A percentile compares a stretch with the other conserved stretches of the same genome.
These are phyloP conservation scores for Pseudopipra pipra DNA, from an alignment of 2,113 vertebrate species.

Conservation along the genomic window DNA sequence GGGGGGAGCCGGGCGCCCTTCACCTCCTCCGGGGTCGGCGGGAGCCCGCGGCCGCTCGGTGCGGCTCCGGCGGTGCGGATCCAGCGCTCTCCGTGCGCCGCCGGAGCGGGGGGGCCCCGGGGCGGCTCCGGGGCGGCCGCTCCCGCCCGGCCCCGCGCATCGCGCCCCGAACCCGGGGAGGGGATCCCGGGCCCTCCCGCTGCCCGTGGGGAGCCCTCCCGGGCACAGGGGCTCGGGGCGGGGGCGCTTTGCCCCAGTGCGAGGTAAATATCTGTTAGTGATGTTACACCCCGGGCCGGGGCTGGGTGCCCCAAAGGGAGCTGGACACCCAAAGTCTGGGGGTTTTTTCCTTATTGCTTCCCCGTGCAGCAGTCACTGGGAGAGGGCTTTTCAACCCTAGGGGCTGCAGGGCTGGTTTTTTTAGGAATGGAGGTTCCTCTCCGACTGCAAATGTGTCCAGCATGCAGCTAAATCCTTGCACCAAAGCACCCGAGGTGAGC, in stretches of 20 bases:
- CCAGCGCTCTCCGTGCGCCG: neutral
- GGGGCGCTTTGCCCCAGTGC: neutral
- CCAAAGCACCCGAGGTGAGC: neutral
- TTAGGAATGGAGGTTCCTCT: neutral
- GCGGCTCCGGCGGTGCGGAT: neutral
- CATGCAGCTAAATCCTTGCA: neutral
- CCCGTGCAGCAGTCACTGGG: neutral
- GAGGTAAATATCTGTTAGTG: neutral
- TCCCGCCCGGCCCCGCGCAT: neutral
- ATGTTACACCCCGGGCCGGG: accelerated
- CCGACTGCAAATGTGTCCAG: accelerated
- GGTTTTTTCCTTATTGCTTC: neutral
- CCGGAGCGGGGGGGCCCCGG: neutral
- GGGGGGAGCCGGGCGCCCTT: neutral
- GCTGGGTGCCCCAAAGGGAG: neutral
- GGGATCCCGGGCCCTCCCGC: neutral
- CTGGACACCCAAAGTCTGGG: neutral
- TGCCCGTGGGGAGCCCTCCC: no score
- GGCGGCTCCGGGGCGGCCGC: neutral
- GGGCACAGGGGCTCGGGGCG: neutral
- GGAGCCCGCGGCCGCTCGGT: neutral
- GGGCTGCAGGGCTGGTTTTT: neutral
- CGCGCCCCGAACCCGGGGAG: neutral
- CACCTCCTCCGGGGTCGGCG: neutral
- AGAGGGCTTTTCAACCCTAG: neutral